Percentiles rank a stretch among this genome's conserved stretches.
Conservation (phyloP, 2,888 invertebrate species). For the Plagodis dolabraria region DNA sequence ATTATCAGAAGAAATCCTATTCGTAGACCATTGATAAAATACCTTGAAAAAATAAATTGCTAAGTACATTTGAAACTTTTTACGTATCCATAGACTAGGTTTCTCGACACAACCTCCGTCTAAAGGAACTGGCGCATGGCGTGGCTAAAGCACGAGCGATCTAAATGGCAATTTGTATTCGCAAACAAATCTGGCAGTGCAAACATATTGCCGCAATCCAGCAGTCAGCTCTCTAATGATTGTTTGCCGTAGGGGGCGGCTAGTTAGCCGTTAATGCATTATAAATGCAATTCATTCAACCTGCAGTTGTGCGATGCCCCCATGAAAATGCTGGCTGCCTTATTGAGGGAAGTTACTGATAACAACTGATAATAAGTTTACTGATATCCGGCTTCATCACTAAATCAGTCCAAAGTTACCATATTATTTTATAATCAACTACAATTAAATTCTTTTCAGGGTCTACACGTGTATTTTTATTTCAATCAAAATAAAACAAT, state of each 20-base stretch:
- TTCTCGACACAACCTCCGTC: too few relatives aligned
- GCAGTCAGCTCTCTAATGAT: constrained; percentile 68
- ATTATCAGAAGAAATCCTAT: not conserved
- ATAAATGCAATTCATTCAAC: constrained; percentile 86
- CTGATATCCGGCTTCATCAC: too few relatives aligned
- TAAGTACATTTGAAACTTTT: too few relatives aligned
- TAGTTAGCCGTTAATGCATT: constrained; percentile 82
- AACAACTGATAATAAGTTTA: too few relatives aligned
- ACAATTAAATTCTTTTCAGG: too few relatives aligned
- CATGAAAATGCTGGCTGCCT: not conserved
- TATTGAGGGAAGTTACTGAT: not conserved
- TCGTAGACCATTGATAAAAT: too few relatives aligned
- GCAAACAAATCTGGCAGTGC: constrained; percentile 75
- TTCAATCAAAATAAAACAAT: too few relatives aligned
- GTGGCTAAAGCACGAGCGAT: constrained; percentile 35
- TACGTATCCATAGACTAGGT: too few relatives aligned
- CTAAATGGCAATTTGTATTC: constrained; percentile 79
- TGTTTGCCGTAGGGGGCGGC: constrained; percentile 75
- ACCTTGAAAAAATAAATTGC: too few relatives aligned
- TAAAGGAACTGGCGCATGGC: constrained; percentile 18
- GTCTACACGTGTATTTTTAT: too few relatives aligned
- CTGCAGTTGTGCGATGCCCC: constrained; percentile 66
- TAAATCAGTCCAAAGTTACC: too few relatives aligned
- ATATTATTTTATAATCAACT: too few relatives aligned
- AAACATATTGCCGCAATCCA: constrained; percentile 62